Conservation (phyloP, 2,888 invertebrate species). For the Lithodes maja region DNA sequence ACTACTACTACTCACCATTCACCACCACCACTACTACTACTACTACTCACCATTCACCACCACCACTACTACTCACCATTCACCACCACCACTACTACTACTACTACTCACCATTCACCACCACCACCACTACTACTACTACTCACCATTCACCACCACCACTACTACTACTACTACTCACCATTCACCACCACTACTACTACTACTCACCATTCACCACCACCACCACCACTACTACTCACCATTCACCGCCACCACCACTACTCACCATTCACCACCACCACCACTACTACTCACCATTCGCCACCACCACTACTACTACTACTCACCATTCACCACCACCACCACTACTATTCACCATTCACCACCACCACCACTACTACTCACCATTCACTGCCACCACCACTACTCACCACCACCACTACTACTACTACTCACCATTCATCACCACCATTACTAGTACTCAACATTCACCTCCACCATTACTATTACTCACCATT, state of each 20-base stretch:
- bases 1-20: background rate
- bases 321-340: too few species aligned
- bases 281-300: background rate
- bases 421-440: too few species aligned
- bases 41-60: background rate
- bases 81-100: background rate
- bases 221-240: background rate
- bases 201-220: background rate
- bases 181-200: conserved; percentile 2
- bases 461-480: too few species aligned
- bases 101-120: background rate
- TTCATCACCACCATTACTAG: too few species aligned
- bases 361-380: too few species aligned
- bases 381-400: too few species aligned
- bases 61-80: background rate
- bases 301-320: too few species aligned
- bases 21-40: background rate
- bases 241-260: background rate
- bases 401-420: too few species aligned
- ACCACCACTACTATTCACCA: too few species aligned
- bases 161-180: background rate
- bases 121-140: conserved; percentile 7
- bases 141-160: background rate
- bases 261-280: background rate
- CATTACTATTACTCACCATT: too few species aligned